Percentiles rank a stretch among this genome's conserved stretches.
phyloP scores from a whole-genome alignment of 2,113 vertebrate species.

The Ranitomeya variabilis region DNA sequence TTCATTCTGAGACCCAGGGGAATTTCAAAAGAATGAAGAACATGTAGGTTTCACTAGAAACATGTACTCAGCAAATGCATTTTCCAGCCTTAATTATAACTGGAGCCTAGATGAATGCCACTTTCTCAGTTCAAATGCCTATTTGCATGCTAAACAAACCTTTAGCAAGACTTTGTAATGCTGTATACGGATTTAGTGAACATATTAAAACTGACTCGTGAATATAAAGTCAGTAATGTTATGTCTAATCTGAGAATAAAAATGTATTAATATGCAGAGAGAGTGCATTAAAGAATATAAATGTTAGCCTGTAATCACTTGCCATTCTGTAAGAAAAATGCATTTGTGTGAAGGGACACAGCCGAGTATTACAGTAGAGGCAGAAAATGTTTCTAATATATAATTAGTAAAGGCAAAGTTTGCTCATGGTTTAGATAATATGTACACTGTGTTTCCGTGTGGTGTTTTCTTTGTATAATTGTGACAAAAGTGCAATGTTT shows the following conservation, averaged over 20 bases:
- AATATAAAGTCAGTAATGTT: slow-evolving; percentile 16
- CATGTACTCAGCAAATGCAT: slow-evolving; percentile 14
- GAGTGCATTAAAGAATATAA: not conserved
- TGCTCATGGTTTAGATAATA: too few species aligned
- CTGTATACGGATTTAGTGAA: slow-evolving; percentile 20
- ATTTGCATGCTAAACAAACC: slow-evolving; percentile 41
- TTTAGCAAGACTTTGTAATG: slow-evolving; percentile 9
- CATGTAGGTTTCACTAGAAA: slow-evolving; percentile 4
- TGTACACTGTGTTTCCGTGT: not conserved
- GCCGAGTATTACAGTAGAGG: not conserved
- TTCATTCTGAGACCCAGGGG: not conserved
- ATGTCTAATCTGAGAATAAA: not conserved
- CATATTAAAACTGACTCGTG: slow-evolving; percentile 2
- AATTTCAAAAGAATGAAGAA: not conserved
- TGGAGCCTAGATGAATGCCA: not conserved
- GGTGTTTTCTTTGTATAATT: too few species aligned
- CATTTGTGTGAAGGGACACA: not conserved
- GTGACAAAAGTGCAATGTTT: too few species aligned
- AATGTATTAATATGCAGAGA: slow-evolving; percentile 27
- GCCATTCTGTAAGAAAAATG: not conserved
- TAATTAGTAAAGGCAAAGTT: not conserved
- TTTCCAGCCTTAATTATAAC: slow-evolving; percentile 33
- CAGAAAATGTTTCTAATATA: not conserved
- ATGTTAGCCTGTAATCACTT: slow-evolving; percentile 8
- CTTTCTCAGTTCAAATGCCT: not conserved